Percentiles rank a stretch among this genome's conserved stretches.
These are phyloP conservation scores for Paradisaea rubra DNA, from an alignment of 2,113 vertebrate genomes.

Conservation along the genomic window DNA sequence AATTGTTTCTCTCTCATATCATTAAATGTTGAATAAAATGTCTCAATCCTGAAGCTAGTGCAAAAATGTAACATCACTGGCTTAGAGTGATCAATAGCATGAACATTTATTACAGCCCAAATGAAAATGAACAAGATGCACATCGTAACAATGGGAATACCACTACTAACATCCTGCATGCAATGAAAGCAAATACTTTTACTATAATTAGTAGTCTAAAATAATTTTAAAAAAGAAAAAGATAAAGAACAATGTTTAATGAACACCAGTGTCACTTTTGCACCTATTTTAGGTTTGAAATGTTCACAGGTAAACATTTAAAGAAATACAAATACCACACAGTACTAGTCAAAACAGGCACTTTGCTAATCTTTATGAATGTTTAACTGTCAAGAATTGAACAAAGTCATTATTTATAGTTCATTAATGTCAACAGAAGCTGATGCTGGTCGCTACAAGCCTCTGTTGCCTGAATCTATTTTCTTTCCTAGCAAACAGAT, in stretches of 20 bases:
- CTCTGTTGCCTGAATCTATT: background rate
- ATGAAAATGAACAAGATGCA: background rate
- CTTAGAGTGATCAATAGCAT: background rate
- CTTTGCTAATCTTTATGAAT: background rate
- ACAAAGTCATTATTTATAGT: background rate
- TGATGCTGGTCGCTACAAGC: background rate
- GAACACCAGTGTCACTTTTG: background rate
- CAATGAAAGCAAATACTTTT: background rate
- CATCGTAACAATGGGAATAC: background rate
- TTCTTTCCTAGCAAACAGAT: background rate
- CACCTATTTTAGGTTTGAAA: background rate
- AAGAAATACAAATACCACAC: background rate
- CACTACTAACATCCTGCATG: background rate
- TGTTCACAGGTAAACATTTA: background rate
- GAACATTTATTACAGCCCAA: background rate
- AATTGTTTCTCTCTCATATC: background rate
- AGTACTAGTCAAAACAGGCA: background rate
- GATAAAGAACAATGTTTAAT: background rate
- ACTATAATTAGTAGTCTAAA: background rate
- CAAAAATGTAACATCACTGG: background rate
- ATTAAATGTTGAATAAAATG: background rate
- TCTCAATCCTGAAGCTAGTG: background rate
- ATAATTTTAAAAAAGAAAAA: background rate
- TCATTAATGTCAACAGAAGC: background rate
- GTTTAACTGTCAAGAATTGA: background rate